Percentiles rank a stretch among this genome's conserved stretches.
Evolutionary conservation across 2,113 vertebrate genomes (phyloP).

Genomic region (Tachysurus vachellii): DNA sequence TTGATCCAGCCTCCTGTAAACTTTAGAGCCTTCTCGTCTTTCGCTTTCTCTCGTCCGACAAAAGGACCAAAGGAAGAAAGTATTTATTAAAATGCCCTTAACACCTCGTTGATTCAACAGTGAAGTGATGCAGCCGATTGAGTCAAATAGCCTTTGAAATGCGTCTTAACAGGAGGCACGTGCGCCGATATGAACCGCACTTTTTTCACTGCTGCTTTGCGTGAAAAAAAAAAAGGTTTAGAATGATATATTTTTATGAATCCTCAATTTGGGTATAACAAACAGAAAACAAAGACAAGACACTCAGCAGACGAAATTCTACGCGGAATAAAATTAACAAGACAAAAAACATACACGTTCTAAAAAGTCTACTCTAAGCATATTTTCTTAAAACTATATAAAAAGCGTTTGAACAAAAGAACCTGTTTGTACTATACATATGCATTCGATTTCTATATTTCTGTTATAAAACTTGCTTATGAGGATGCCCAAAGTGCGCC

Average conservation of each 20-base stretch:
- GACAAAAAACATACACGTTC: background rate
- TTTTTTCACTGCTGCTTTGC: background rate
- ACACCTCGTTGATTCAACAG: conserved; percentile 22
- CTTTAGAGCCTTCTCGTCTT: conserved; percentile 70
- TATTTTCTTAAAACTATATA: background rate
- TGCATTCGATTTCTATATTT: background rate
- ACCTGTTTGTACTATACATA: background rate
- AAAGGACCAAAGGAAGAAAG: conserved; percentile 51
- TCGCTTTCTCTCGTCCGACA: conserved; percentile 59
- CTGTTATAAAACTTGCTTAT: background rate
- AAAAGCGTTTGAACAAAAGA: background rate
- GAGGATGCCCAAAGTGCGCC: background rate
- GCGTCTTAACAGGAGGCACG: conserved; percentile 15
- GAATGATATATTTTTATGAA: background rate
- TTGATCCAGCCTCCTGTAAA: conserved; percentile 67
- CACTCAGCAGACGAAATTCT: background rate
- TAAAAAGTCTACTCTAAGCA: background rate
- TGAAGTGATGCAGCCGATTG: conserved; percentile 3
- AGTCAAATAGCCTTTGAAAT: conserved; percentile 26
- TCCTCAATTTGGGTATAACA: too few species aligned
- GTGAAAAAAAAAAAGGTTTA: background rate
- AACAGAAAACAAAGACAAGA: background rate
- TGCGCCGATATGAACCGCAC: background rate
- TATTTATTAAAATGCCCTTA: conserved; percentile 25
- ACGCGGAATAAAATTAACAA: background rate